Conservation (phyloP, 2,797 vertebrate species). For the Premnoplex brunnescens region DNA sequence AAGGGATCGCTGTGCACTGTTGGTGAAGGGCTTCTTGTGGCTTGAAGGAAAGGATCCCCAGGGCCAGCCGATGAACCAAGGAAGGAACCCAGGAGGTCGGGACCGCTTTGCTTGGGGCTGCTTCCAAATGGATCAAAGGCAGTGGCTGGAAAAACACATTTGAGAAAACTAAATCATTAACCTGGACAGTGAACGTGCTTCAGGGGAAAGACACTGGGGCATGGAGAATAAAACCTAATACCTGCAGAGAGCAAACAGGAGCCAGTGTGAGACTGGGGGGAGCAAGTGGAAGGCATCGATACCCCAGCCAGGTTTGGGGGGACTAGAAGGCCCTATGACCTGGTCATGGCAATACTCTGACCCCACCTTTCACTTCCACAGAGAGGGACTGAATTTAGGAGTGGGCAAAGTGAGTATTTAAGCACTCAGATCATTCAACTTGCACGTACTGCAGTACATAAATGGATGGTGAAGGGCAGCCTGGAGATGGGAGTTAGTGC, state of each 20-base stretch:
- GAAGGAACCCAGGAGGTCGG: conserved; percentile 91
- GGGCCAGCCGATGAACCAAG: conserved; percentile 85
- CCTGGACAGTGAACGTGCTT: neutral
- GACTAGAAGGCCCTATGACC: neutral
- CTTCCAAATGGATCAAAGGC: conserved; percentile 90
- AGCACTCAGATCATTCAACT: neutral
- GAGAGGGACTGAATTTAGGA: neutral
- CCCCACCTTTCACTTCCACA: neutral
- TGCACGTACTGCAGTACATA: neutral
- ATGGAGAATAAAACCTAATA: neutral
- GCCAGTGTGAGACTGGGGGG: neutral
- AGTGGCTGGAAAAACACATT: conserved; percentile 58
- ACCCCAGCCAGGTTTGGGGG: neutral
- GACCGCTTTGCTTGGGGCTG: conserved; percentile 85
- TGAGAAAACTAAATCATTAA: neutral
- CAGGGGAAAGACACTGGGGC: neutral
- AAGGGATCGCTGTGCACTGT: conserved; percentile 83
- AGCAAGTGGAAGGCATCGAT: neutral
- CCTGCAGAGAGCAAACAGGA: neutral
- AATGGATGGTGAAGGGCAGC: neutral
- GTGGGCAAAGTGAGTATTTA: neutral
- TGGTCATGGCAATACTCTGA: neutral
- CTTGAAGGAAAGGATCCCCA: conserved; percentile 90
- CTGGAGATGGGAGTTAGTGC: neutral
- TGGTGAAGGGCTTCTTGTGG: conserved; percentile 89